Percentiles rank a stretch among this genome's conserved stretches.
Evolutionary conservation across 2,113 vertebrate species (phyloP).

Genomic region (Lonchura striata): DNA sequence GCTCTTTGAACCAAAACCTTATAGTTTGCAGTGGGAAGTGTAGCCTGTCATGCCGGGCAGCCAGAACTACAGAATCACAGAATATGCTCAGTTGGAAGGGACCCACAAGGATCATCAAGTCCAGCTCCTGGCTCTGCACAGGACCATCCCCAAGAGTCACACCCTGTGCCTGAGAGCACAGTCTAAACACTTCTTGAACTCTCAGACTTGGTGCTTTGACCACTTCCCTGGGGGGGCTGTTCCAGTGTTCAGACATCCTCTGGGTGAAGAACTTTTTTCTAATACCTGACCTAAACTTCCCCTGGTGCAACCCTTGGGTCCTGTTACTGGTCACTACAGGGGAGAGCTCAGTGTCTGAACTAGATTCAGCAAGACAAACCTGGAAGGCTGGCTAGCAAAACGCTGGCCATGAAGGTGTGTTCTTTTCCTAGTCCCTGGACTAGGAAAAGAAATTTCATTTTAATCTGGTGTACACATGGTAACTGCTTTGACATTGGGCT

Average conservation of each 20-base stretch:
- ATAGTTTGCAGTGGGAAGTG: not conserved
- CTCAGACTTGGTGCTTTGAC: not conserved
- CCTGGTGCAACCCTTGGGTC: not conserved
- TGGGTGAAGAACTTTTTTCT: not conserved
- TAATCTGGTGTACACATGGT: fast-evolving
- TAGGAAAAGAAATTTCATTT: not conserved
- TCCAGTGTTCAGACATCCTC: not conserved
- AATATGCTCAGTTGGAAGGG: not conserved
- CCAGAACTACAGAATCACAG: not conserved
- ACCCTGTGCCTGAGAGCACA: not conserved
- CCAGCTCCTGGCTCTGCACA: not conserved
- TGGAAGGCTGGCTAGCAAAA: not conserved
- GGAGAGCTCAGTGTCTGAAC: not conserved
- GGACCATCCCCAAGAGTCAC: not conserved
- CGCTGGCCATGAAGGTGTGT: fast-evolving
- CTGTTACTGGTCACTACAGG: not conserved
- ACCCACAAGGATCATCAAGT: not conserved
- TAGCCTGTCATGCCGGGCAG: fast-evolving
- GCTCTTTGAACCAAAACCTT: not conserved
- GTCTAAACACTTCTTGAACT: not conserved
- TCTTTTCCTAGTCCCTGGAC: not conserved
- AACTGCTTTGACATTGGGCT: not conserved
- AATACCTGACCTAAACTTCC: not conserved
- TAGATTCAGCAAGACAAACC: not conserved
- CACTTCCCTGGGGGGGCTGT: not conserved